A percentile compares a stretch with the other conserved stretches of the same genome.
Evolutionary conservation across 2,888 invertebrate species (phyloP).

Genomic region (Apoderus coryli): DNA sequence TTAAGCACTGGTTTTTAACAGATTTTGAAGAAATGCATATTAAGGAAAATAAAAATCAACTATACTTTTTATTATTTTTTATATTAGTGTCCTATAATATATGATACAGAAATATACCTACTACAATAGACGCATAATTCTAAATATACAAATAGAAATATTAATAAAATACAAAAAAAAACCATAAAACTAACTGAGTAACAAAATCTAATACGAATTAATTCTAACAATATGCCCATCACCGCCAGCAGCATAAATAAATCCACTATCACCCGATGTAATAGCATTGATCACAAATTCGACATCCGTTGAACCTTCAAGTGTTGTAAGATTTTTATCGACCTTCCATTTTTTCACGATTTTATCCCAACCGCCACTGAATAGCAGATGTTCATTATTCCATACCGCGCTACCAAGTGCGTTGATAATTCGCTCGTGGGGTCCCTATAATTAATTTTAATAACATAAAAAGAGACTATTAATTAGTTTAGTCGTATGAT

Average conservation of each 20-base stretch:
- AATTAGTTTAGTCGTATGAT: too few relatives aligned
- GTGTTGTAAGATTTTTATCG: conserved; percentile 8
- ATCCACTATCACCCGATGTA: conserved; percentile 19
- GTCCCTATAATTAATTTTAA: conserved; percentile 4
- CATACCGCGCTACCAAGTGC: conserved; percentile 27
- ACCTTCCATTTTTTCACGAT: conserved; percentile 33
- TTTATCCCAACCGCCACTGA: conserved; percentile 37
- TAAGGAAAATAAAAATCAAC: too few relatives aligned
- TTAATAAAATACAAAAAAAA: too few relatives aligned
- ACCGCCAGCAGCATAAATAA: conserved; percentile 40
- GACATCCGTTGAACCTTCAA: conserved; percentile 13
- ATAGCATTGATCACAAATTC: conserved; percentile 24
- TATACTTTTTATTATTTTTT: too few relatives aligned
- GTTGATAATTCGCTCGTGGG: conserved; percentile 32
- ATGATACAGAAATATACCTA: too few relatives aligned
- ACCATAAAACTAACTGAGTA: too few relatives aligned
- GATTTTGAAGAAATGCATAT: too few relatives aligned
- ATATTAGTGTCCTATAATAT: too few relatives aligned
- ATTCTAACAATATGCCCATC: conserved; percentile 35
- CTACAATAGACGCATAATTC: too few relatives aligned
- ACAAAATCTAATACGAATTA: too few relatives aligned
- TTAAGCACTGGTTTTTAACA: too few relatives aligned
- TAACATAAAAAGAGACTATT: conserved; percentile 1
- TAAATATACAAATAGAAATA: too few relatives aligned
- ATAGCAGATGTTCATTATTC: conserved; percentile 24